These are phyloP conservation scores for Mormyrops boulengeri DNA, from an alignment of 2,797 vertebrate species.

Conservation along the genomic window DNA sequence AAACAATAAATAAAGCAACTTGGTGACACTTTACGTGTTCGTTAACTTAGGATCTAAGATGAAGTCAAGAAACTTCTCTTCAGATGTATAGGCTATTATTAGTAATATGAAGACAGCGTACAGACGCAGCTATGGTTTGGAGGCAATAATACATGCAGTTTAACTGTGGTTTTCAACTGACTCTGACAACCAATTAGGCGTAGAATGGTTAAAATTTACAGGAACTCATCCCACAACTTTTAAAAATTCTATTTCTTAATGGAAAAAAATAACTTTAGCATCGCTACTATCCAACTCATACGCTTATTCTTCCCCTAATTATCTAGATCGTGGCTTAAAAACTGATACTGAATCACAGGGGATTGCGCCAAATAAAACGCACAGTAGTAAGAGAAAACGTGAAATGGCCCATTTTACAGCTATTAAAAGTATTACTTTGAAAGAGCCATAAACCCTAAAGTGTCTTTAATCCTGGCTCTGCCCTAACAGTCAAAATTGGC, in stretches of 20 bases:
- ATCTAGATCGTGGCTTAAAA: neutral
- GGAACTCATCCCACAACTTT: neutral
- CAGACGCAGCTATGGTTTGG: neutral
- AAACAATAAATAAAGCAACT: neutral
- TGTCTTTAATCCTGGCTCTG: neutral
- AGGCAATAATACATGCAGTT: neutral
- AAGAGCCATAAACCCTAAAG: neutral
- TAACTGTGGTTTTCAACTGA: neutral
- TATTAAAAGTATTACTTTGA: neutral
- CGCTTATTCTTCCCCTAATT: neutral
- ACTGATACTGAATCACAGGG: neutral
- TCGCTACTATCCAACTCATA: neutral
- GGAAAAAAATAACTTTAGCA: neutral
- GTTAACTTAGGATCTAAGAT: neutral
- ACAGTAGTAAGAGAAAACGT: neutral
- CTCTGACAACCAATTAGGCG: neutral
- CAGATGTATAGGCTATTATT: neutral
- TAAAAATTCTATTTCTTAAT: neutral
- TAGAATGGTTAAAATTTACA: neutral
- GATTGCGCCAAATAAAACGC: neutral
- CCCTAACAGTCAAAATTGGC: neutral
- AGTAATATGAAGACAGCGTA: neutral
- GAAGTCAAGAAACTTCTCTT: neutral
- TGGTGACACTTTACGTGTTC: neutral
- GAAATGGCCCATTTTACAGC: neutral